Conservation (phyloP, 2,113 vertebrate genomes). For the Zosterops japonicus region DNA sequence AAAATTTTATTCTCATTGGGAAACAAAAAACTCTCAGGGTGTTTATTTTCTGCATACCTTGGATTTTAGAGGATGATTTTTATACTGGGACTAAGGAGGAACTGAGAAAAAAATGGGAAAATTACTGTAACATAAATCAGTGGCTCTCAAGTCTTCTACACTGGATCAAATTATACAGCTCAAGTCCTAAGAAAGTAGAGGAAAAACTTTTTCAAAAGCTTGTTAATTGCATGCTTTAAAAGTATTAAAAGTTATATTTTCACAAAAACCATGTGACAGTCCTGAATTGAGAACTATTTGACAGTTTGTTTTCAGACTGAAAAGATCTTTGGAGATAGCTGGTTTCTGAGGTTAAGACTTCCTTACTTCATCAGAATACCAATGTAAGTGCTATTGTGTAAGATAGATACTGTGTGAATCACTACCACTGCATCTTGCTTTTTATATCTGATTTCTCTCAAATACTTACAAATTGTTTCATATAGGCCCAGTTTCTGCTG, state of each 20-base stretch:
- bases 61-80: not conserved
- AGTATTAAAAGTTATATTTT: not conserved
- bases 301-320: not conserved
- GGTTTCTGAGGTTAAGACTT: not conserved
- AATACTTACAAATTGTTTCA: not conserved
- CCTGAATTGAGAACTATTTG: not conserved
- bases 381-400: not conserved
- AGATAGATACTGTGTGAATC: not conserved
- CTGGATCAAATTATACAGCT: not conserved
- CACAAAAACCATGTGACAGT: not conserved
- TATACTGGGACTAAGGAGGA: not conserved
- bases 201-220: not conserved
- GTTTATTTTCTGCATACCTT: not conserved
- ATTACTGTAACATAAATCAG: not conserved
- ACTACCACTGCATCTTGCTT: not conserved
- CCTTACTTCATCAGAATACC: not conserved
- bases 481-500: not conserved
- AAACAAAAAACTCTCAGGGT: not conserved
- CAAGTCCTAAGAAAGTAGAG: not conserved
- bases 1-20: not conserved
- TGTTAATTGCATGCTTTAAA: not conserved
- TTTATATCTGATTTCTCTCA: not conserved
- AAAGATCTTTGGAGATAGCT: not conserved
- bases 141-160: not conserved
- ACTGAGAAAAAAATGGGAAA: not conserved